A percentile compares a stretch with the other conserved stretches of the same genome.
These are phyloP conservation scores for Zaprionus lachaisei DNA, from an alignment of 1,140 invertebrate species.

Conservation along the genomic window DNA sequence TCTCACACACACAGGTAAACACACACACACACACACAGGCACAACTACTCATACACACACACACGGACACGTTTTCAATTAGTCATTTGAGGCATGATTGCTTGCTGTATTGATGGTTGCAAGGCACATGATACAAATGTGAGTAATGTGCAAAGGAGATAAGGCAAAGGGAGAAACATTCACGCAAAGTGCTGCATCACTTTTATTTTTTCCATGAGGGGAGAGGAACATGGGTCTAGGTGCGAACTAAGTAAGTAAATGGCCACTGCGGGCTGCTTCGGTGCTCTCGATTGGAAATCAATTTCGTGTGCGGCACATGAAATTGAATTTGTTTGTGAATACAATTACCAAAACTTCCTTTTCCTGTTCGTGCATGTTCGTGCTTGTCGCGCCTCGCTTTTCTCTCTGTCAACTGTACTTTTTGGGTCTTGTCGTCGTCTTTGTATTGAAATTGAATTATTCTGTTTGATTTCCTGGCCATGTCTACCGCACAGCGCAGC, in stretches of 20 bases:
- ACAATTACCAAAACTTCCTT: conserved; percentile 81
- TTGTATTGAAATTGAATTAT: conserved; percentile 83
- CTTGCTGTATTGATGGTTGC: conserved; percentile 38
- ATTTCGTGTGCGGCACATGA: conserved; percentile 67
- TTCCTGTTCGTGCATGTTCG: conserved; percentile 49
- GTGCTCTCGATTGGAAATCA: conserved; percentile 67
- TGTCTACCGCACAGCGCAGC: conserved; percentile 25
- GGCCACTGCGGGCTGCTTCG: conserved; percentile 40
- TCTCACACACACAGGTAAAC: neutral
- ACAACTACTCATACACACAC: conserved; percentile 3
- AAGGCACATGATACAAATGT: neutral
- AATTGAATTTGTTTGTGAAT: conserved; percentile 82
- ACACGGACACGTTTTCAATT: conserved; percentile 65
- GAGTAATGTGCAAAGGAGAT: neutral
- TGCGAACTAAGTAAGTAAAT: conserved; percentile 31
- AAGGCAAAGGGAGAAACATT: neutral
- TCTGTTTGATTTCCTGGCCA: conserved; percentile 79
- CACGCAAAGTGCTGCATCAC: conserved; percentile 1
- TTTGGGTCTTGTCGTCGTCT: conserved; percentile 37
- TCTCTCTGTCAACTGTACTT: conserved; percentile 34
- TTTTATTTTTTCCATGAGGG: neutral
- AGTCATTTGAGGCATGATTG: conserved; percentile 64
- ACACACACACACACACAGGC: conserved; percentile 2
- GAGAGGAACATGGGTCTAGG: neutral
- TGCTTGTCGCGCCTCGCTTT: conserved; percentile 2